phyloP scores from a whole-genome alignment of 2,797 vertebrate species.

The Lerista edwardsae region DNA sequence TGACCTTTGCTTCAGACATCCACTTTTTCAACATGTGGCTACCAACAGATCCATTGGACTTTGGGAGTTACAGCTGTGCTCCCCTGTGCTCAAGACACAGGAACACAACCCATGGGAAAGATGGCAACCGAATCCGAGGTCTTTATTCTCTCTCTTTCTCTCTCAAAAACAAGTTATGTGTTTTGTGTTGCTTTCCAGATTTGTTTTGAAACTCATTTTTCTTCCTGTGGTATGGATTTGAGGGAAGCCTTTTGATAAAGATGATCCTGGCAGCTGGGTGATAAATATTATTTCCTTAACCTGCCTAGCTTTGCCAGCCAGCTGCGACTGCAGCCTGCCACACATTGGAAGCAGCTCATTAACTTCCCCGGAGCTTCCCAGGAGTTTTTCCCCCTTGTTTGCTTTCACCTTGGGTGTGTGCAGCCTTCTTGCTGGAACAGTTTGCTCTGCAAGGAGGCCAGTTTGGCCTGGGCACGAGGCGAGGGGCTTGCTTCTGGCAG shows the following conservation, averaged over 20 bases:
- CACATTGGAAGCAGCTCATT: constrained; percentile 79
- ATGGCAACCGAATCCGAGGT: neutral
- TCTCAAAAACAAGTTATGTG: neutral
- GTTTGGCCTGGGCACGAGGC: constrained; percentile 70
- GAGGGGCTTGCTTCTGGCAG: constrained; percentile 74
- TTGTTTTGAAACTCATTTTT: constrained; percentile 66
- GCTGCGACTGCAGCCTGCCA: constrained; percentile 77
- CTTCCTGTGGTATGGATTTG: constrained; percentile 59
- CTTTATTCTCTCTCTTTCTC: neutral
- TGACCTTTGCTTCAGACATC: no score
- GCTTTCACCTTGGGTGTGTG: constrained; percentile 78
- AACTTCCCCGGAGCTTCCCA: constrained; percentile 77
- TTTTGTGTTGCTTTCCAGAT: constrained; percentile 41
- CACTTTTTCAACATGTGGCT: no score
- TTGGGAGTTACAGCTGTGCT: neutral
- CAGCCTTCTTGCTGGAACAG: constrained; percentile 71
- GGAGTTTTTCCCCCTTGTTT: constrained; percentile 76
- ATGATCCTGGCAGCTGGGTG: constrained; percentile 75
- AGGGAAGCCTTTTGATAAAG: constrained; percentile 75
- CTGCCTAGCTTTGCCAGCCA: constrained; percentile 78
- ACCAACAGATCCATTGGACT: neutral
- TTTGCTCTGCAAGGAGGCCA: constrained; percentile 65
- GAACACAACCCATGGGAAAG: neutral
- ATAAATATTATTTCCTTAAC: constrained; percentile 85
- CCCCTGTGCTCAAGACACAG: neutral